Percentiles rank a stretch among this genome's conserved stretches.
These are phyloP conservation scores for Chrysolina americana DNA, from an alignment of 2,888 invertebrate species.

Conservation along the genomic window DNA sequence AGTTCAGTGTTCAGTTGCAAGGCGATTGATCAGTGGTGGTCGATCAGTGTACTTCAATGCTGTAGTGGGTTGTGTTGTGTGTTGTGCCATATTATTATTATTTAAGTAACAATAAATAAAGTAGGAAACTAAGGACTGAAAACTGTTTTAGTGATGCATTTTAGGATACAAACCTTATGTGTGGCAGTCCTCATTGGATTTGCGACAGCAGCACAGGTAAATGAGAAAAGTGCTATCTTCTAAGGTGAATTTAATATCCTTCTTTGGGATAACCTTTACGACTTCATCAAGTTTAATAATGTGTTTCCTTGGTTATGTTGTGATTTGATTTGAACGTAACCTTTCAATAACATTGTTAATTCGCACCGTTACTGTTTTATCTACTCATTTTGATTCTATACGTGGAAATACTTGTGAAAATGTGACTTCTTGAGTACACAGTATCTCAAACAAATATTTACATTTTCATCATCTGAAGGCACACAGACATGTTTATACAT, in stretches of 20 bases:
- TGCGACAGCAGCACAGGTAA: constrained; percentile 82
- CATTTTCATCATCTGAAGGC: constrained; percentile 29
- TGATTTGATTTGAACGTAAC: constrained; percentile 14
- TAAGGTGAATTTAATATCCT: constrained; percentile 25
- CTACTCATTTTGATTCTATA: background rate
- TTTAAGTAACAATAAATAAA: constrained; percentile 62
- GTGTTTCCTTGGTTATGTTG: constrained; percentile 17
- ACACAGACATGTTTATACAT: background rate
- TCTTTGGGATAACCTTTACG: constrained; percentile 35
- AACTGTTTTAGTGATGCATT: constrained; percentile 79
- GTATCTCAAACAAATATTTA: constrained; percentile 27
- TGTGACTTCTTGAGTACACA: constrained; percentile 15
- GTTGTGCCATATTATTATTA: constrained; percentile 67
- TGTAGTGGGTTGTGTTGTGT: constrained; percentile 65
- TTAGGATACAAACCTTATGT: constrained; percentile 83
- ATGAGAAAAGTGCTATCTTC: constrained; percentile 49
- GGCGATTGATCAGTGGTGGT: constrained; percentile 66
- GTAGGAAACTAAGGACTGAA: constrained; percentile 61
- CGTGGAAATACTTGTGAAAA: background rate
- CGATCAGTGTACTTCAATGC: constrained; percentile 67
- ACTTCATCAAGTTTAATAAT: constrained; percentile 14
- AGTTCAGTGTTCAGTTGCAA: constrained; percentile 26
- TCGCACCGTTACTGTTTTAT: background rate
- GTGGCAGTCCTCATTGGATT: constrained; percentile 82
- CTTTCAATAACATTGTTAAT: background rate